Evolutionary conservation across 2,888 invertebrate species (phyloP).

Genomic region (Athripsodes cinereus): DNA sequence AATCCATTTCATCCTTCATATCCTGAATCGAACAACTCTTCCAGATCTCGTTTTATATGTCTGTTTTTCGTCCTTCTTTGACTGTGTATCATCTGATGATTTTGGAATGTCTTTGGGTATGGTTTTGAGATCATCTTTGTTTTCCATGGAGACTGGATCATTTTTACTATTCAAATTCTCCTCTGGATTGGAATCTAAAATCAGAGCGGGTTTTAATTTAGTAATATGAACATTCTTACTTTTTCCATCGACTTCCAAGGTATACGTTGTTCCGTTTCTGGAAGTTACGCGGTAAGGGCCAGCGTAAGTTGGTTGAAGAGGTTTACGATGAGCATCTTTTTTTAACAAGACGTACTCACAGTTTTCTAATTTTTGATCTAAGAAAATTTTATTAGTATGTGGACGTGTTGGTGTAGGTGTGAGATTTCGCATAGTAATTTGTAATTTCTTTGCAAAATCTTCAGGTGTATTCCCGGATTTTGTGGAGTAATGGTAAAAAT

Average conservation of each 20-base stretch:
- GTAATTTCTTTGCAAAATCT: neutral
- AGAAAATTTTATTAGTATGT: neutral
- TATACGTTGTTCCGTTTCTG: neutral
- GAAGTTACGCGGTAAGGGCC: neutral
- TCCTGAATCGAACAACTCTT: too few relatives aligned
- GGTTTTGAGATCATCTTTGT: too few relatives aligned
- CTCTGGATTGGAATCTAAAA: neutral
- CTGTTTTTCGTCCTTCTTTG: too few relatives aligned
- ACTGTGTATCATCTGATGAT: too few relatives aligned
- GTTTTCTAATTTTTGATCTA: neutral
- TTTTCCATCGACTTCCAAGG: neutral
- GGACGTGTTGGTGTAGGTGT: neutral
- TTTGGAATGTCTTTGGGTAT: too few relatives aligned
- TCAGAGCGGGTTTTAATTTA: conserved; percentile 7
- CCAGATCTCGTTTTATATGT: too few relatives aligned
- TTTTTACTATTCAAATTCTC: neutral
- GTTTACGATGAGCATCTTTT: neutral
- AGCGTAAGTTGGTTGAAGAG: conserved; percentile 1
- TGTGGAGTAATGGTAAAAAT: conserved; percentile 22
- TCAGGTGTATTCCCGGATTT: neutral
- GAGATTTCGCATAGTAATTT: neutral
- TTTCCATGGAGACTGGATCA: too few relatives aligned
- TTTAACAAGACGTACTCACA: neutral
- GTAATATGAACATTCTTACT: neutral
- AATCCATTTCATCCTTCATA: too few relatives aligned